Percentiles rank a stretch among this genome's conserved stretches.
Conservation (phyloP, 2,797 vertebrate species). For the Paedocypris micromegethes region DNA sequence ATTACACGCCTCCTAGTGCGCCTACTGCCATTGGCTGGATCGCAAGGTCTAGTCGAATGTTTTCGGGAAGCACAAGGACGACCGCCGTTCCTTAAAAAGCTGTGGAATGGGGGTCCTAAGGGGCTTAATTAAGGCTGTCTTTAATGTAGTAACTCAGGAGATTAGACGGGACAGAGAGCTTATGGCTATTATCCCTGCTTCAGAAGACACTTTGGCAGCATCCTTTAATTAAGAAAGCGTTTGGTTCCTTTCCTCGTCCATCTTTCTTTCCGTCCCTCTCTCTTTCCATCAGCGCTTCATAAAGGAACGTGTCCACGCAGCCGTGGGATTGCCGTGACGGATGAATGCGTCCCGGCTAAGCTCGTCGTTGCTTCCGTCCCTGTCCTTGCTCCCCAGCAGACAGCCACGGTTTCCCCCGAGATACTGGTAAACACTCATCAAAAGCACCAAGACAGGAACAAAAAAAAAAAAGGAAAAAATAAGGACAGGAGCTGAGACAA, state of each 20-base stretch:
- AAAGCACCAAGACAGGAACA: constrained; percentile 30
- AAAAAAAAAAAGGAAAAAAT: constrained; percentile 26
- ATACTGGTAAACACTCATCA: constrained; percentile 42
- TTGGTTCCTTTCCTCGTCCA: constrained; percentile 29
- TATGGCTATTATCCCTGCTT: constrained; percentile 43
- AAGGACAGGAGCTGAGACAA: constrained; percentile 19
- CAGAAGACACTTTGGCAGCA: constrained; percentile 45
- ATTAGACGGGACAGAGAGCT: constrained; percentile 51
- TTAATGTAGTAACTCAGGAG: constrained; percentile 53
- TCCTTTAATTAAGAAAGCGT: constrained; percentile 50
- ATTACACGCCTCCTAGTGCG: background rate
- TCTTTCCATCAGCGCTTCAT: constrained; percentile 18
- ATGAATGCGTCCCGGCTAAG: constrained; percentile 49
- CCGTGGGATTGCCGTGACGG: constrained; percentile 48
- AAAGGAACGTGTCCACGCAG: constrained; percentile 43
- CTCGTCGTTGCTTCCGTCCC: constrained; percentile 37
- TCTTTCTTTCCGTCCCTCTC: constrained; percentile 20
- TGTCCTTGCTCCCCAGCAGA: constrained; percentile 17
- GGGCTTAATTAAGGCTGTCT: constrained; percentile 51
- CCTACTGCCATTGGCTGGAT: background rate
- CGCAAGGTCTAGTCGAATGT: background rate
- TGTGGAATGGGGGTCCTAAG: constrained; percentile 37
- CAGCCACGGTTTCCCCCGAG: constrained; percentile 30
- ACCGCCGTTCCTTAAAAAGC: constrained; percentile 20
- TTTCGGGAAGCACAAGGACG: constrained; percentile 3